These are phyloP conservation scores for Orthonychiurus folsomi DNA, from an alignment of 2,888 invertebrate species.

Conservation along the genomic window DNA sequence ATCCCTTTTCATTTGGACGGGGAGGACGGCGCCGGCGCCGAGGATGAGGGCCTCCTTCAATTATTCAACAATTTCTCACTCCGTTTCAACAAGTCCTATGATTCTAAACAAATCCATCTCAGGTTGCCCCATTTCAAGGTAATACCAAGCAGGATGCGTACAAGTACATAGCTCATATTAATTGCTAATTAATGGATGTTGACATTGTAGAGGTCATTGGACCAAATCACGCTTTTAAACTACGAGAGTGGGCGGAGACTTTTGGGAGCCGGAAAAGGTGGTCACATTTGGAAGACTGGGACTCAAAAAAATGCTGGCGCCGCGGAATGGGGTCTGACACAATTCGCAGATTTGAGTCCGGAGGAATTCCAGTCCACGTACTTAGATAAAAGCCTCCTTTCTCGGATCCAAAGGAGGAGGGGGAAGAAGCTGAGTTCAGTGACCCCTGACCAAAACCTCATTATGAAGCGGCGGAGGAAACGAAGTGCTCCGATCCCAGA, in stretches of 20 bases:
- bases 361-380: slow-evolving; percentile 51
- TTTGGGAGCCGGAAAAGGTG: not conserved
- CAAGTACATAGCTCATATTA: too few species aligned
- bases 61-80: slow-evolving; percentile 50
- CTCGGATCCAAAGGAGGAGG: slow-evolving; percentile 24
- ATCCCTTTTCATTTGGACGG: slow-evolving; percentile 47
- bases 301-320: slow-evolving; percentile 16
- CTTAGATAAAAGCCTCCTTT: slow-evolving; percentile 43
- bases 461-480: not conserved
- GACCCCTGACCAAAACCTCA: not conserved
- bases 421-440: not conserved
- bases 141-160: too few species aligned
- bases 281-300: not conserved
- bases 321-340: slow-evolving; percentile 54
- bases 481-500: slow-evolving; percentile 44
- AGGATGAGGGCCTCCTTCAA: slow-evolving; percentile 38
- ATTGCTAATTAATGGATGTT: too few species aligned
- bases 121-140: slow-evolving; percentile 34
- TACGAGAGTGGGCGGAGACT: slow-evolving; percentile 43
- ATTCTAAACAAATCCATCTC: slow-evolving; percentile 20
- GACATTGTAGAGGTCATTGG: slow-evolving; percentile 50
- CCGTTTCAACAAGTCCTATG: slow-evolving; percentile 53
- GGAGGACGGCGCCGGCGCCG: slow-evolving; percentile 43
- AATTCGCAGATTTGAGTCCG: slow-evolving; percentile 55
- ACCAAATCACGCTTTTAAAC: slow-evolving; percentile 49